These are phyloP conservation scores for Clinocottus analis DNA, from an alignment of 2,113 vertebrate genomes.

Conservation along the genomic window DNA sequence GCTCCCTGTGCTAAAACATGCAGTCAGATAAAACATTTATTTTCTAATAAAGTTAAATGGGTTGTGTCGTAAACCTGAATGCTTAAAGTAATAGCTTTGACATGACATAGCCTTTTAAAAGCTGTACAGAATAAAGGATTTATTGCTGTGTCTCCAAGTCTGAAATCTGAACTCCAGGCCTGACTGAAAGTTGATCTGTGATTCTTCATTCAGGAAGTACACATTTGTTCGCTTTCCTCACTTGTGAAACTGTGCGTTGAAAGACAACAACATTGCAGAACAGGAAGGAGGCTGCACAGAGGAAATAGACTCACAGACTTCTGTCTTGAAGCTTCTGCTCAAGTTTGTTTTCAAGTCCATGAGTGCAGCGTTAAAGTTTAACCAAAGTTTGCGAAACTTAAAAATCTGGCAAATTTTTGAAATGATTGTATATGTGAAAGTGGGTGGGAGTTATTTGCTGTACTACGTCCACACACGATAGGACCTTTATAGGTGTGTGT, in stretches of 20 bases:
- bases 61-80: background rate
- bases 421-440: background rate
- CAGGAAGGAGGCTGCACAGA: background rate
- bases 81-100: background rate
- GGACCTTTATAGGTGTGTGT: background rate
- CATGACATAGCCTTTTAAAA: background rate
- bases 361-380: background rate
- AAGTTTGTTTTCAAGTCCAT: background rate
- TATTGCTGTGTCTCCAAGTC: background rate
- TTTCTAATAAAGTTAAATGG: background rate
- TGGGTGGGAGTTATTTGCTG: too few relatives aligned
- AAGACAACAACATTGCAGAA: background rate
- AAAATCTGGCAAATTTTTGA: too few relatives aligned
- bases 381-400: too few relatives aligned
- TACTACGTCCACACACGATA: too few relatives aligned
- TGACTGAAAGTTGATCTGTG: background rate
- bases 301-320: background rate
- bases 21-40: too few relatives aligned
- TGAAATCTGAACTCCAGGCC: constrained; percentile 1
- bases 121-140: background rate
- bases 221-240: background rate
- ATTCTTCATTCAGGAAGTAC: background rate
- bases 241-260: background rate
- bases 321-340: background rate
- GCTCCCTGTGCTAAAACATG: background rate